Base-by-base conservation (phyloP, 2,113 vertebrate species). In the Ornithorhynchus anatinus region DNA sequence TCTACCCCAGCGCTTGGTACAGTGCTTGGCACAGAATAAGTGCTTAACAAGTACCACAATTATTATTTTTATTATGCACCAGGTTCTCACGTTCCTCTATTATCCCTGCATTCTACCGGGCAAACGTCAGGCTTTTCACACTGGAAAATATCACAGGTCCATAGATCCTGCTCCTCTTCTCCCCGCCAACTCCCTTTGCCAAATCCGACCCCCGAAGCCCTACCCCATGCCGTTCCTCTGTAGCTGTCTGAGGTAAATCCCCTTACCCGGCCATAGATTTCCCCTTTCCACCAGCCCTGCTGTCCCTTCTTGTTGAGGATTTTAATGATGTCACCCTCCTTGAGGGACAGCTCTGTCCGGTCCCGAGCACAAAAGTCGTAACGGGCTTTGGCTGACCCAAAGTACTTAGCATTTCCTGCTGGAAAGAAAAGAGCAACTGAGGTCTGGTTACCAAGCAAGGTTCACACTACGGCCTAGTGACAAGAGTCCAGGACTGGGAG, bases 261-360 rank as follows among this genome's bases (percentile, higher is more conserved):
- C 13, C 93, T 61, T 80, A 98, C 97, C 94, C 94, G 87, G 42
- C 97, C 97, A 0, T 98, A 98, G 59, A 98, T 94, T 72, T 98
- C 97, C 37, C 97, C 97, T 69, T 94, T 95, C 97, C 96, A 98
- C 97, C 97, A 98, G 58, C 96, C 97, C 0, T 88, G 94, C 42
- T 94, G 94, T 4, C 94, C 94, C 64, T 96, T 98, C 89, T 96
- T 98, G 78, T 90, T 96, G 52, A 98, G 92, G 78, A 98, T 97
- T 43, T 94, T 96, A 81, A 98, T 93, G 39, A 96, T 89, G 84
- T 98, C 97, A 0, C 97, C 97, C 51, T 97, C 96, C 13, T 87
- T 90, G 53, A 98, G 89, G 1, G 95, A 95, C 48, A 98, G 87
- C 80, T 98, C 96, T 0, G 94, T 92, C 2, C 96, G 94, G 79